A percentile compares a stretch with the other conserved stretches of the same genome.
Evolutionary conservation across 2,888 invertebrate genomes (phyloP).

Genomic region (Nasonovia ribisnigri): DNA sequence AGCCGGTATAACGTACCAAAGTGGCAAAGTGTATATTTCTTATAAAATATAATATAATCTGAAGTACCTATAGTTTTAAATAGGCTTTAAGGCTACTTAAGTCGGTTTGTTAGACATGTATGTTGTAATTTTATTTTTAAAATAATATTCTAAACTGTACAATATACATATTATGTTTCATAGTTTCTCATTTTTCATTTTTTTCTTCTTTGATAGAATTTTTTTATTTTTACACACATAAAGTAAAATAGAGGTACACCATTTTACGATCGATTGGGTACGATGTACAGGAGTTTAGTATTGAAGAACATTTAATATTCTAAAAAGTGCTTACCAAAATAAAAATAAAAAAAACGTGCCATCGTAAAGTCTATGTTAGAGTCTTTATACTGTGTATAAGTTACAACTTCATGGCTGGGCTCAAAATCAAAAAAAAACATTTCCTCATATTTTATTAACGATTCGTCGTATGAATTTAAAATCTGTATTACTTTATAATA

Average conservation of each 20-base stretch:
- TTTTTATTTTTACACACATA: not conserved
- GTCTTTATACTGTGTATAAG: not conserved
- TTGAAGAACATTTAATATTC: not conserved
- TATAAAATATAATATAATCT: not conserved
- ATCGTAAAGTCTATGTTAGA: not conserved
- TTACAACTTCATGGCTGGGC: not conserved
- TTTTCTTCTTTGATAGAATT: not conserved
- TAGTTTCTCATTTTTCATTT: not conserved
- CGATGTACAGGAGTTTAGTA: not conserved
- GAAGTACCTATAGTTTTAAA: not conserved
- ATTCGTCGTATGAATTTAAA: not conserved
- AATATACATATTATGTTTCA: not conserved
- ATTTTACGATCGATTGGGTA: not conserved
- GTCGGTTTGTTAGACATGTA: not conserved
- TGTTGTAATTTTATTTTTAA: not conserved
- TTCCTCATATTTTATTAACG: not conserved
- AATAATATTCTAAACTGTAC: not conserved
- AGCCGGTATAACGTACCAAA: too few relatives aligned
- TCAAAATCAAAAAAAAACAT: not conserved
- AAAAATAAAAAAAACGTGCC: not conserved
- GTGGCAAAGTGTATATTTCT: not conserved
- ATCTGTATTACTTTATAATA: not conserved
- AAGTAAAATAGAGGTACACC: not conserved
- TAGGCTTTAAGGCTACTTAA: not conserved
- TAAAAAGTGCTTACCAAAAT: not conserved